Base-by-base conservation (phyloP, 2,888 invertebrate species). In the Mythimna vitellina region DNA sequence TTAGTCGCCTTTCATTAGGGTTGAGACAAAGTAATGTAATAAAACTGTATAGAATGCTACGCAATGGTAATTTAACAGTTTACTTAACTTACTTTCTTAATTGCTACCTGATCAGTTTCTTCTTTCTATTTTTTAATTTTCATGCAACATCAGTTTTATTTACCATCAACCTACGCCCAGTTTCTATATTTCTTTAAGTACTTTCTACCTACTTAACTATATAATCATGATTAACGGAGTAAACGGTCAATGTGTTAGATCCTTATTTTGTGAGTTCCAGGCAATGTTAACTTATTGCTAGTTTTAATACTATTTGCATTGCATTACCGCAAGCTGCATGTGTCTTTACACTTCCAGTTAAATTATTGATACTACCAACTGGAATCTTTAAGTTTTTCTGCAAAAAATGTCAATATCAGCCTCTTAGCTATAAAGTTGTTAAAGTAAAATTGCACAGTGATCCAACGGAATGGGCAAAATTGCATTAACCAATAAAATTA, bases 401-500 rank as follows among this genome's bases (percentile, higher is more conserved):
- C 69, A 82, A 75, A 80, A 82, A 81, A 86, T 82, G 69, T 63
- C 81, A 80, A 81, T 78, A 73, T 81, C 73, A 71, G 83, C 85
- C 87, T 85, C 78, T 77, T 71, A 86, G 87, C 90, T 91, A 92
- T 93, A 89, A 88, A 92, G 92, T 85, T 89, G 89, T 92, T 91
- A 89, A 86, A 82, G 62, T 76, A 76, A 88, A 90, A 90, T 91
- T 89, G 86, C 86, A 81, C 88, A 89, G 88, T 87, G 84, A 83
- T 68, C 66, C 76, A 76, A 66, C 76, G 72, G 81, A 73, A 79
- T 64, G 54, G 68, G 65, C 70, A 69, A 81, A 81, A 80, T 66
- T 84, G 84, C 87, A 91, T 92, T 92, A 91, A 90, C 91, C 92
- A 92, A 94, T 94, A 92, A 93, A 93, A 94, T 95, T 95, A 94